These are phyloP conservation scores for Torymus tubicola DNA, from an alignment of 2,888 invertebrate species.

Conservation along the genomic window DNA sequence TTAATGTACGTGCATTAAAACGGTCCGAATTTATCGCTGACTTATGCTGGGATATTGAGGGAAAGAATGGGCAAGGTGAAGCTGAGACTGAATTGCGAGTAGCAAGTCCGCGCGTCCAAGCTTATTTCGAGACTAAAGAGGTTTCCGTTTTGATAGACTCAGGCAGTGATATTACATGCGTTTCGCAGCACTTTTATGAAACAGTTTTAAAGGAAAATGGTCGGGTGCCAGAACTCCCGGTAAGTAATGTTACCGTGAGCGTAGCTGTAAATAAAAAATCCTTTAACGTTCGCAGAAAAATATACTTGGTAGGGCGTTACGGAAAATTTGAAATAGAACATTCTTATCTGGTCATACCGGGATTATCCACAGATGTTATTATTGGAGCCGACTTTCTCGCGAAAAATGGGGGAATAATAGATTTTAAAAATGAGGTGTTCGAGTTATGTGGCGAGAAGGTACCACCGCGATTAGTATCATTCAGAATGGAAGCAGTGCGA, in stretches of 20 bases:
- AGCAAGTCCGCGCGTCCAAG: conserved; percentile 8
- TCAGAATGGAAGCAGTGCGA: background rate
- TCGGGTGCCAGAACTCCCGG: conserved; percentile 8
- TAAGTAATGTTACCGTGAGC: background rate
- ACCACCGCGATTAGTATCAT: background rate
- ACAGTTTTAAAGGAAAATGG: background rate
- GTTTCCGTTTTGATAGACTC: conserved; percentile 13
- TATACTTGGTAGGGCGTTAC: background rate
- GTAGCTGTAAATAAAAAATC: conserved; percentile 4
- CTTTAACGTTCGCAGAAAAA: background rate
- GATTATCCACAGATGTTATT: conserved; percentile 12
- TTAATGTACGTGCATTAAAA: too few species aligned
- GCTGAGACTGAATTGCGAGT: background rate
- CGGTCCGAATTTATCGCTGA: background rate
- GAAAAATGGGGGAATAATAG: background rate
- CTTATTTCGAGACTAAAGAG: background rate
- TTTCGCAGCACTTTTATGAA: conserved; percentile 23
- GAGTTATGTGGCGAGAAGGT: background rate
- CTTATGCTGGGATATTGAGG: conserved; percentile 13
- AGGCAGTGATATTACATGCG: conserved; percentile 22
- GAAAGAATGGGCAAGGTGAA: background rate
- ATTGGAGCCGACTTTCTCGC: conserved; percentile 6
- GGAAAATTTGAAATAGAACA: background rate
- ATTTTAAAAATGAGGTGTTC: background rate
- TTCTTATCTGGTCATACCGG: conserved; percentile 10